These are phyloP conservation scores for Cryptosula pallasiana DNA, from an alignment of 2,888 invertebrate species.

Conservation along the genomic window DNA sequence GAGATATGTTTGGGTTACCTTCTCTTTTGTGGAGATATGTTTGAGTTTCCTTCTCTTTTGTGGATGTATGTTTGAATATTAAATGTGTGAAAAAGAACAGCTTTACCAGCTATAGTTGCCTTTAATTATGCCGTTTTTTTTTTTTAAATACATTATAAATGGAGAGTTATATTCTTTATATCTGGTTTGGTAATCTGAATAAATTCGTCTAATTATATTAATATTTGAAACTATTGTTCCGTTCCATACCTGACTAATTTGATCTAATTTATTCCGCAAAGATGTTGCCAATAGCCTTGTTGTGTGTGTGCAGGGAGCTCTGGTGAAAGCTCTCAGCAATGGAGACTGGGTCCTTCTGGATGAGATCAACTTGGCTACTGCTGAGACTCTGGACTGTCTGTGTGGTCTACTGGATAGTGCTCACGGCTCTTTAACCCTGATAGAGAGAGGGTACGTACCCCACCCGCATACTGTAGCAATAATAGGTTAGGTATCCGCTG, in stretches of 20 bases:
- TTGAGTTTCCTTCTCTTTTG: constrained; percentile 85
- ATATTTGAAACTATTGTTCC: no score
- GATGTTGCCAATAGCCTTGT: no score
- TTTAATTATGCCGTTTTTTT: no score
- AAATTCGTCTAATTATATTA: no score
- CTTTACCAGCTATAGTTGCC: no score
- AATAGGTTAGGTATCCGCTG: no score
- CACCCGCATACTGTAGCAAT: not conserved
- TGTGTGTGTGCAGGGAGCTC: constrained; percentile 64
- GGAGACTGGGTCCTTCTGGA: constrained; percentile 95
- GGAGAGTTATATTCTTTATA: not conserved
- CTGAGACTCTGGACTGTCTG: constrained; percentile 91
- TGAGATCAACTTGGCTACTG: constrained; percentile 94
- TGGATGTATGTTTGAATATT: constrained; percentile 61
- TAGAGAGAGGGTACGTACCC: constrained; percentile 74
- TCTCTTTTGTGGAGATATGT: no score
- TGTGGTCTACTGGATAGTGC: constrained; percentile 81
- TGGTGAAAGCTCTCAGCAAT: constrained; percentile 76
- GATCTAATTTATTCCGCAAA: no score
- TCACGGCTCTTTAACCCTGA: constrained; percentile 71
- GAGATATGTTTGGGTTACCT: constrained; percentile 57
- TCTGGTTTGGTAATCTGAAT: no score
- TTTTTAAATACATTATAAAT: no score
- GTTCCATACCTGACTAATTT: no score
- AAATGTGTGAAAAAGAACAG: no score